Base-by-base conservation (phyloP, 2,888 invertebrate species). In the Camptogramma bilineatum region DNA sequence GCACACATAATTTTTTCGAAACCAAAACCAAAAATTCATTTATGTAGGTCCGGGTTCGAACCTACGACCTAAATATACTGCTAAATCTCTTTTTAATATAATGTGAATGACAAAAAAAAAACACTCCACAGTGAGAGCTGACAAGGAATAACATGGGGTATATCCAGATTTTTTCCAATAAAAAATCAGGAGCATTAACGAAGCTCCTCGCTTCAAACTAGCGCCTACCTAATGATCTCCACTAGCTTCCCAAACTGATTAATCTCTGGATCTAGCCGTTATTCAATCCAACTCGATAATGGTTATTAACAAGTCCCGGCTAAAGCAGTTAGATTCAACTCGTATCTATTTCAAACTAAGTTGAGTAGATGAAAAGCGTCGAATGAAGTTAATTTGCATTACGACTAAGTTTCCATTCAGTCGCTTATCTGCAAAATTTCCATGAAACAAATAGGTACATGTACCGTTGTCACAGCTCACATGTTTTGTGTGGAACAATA, bases 401-500 rank as follows among this genome's bases (percentile, higher is more conserved):
- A 84, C 80, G 85, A 79, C 83, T 82, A 90, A 91, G 90, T 91
- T 91, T 84, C 87, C 82, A 89, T 90, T 90, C 87, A 88, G 82
- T 89, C 84, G 86, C 89, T 88, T 89, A 91, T 91, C 90, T 90
- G 82, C 88, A 91, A 90, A 90, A 91, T 91, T 90, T 87, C 83
- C 86, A 88, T 83, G 88, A 85, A 88, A 87, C 83, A 86, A 90
- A 88, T 89, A 87, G 86, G 85, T 84, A 82, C 77, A 62, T 59
- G 58, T 58, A 58, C 80, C 75, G 84, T 85, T 88, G 87, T 87
- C 86, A 84, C 82, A 79, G 77, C 78, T 77, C 85, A 86, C 86
- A 88, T 88, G 88, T 90, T 90, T 88, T 87, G 88, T 87, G 83
- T 75, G 84, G 80, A 80, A 88, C 87, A 87, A 86, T 88, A 87